Conservation (phyloP, 2,113 vertebrate species). For the Phalacrocorax aristotelis region DNA sequence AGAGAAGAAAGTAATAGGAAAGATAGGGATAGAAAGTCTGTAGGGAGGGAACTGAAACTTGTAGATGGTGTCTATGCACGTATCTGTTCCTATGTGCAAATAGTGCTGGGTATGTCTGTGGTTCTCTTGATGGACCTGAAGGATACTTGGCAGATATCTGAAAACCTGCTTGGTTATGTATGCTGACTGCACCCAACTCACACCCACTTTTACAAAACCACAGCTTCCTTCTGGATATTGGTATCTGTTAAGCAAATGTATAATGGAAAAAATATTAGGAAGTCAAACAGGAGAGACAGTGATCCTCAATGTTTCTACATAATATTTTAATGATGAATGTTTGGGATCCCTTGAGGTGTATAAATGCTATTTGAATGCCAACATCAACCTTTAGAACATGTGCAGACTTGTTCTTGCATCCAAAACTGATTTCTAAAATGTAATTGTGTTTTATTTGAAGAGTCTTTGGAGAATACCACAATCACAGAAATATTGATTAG, state of each 20-base stretch:
- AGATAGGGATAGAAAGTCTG: neutral
- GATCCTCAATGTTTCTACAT: neutral
- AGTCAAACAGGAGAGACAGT: neutral
- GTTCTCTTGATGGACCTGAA: neutral
- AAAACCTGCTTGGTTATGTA: neutral
- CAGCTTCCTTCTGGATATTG: slow-evolving; percentile 4
- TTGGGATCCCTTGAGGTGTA: neutral
- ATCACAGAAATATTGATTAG: neutral
- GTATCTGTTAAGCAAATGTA: neutral
- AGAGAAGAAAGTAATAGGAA: neutral
- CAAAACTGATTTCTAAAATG: slow-evolving; percentile 2
- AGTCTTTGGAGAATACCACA: neutral
- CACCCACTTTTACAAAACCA: neutral
- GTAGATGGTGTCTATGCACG: neutral
- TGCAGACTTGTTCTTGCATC: neutral
- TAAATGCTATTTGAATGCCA: neutral
- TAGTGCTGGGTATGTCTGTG: neutral
- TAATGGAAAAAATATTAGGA: neutral
- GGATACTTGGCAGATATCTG: neutral
- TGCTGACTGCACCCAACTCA: neutral
- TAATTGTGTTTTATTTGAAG: neutral
- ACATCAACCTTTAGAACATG: neutral
- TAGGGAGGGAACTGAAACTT: neutral
- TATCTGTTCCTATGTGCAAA: neutral
- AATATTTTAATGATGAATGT: neutral